Evolutionary conservation across 2,797 vertebrate species (phyloP).

Genomic region (Numenius phaeopus): DNA sequence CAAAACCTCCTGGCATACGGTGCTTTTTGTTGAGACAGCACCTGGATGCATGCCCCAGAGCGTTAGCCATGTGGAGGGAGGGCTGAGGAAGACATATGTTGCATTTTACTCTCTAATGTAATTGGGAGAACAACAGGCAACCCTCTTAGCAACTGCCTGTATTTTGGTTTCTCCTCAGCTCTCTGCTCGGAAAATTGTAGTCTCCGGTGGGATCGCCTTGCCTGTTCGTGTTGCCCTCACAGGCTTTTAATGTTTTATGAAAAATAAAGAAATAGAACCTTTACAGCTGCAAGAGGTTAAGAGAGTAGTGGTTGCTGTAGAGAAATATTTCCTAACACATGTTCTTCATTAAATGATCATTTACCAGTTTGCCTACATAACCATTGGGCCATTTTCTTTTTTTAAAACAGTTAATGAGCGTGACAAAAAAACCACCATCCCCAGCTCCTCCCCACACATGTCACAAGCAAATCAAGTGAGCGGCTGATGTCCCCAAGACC

Average conservation of each 20-base stretch:
- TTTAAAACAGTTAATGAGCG: not conserved
- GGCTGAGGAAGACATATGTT: conserved; percentile 49
- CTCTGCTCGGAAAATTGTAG: conserved; percentile 27
- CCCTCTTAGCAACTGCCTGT: conserved; percentile 29
- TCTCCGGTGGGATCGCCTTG: conserved; percentile 30
- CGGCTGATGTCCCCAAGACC: not conserved
- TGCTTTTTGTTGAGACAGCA: conserved; percentile 60
- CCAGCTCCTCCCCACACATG: not conserved
- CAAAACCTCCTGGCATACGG: conserved; percentile 53
- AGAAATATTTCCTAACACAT: conserved; percentile 52
- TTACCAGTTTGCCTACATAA: conserved; percentile 58
- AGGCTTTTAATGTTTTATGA: conserved; percentile 35
- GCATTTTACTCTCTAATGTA: conserved; percentile 57
- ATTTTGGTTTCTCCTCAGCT: conserved; percentile 34
- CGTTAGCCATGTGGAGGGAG: conserved; percentile 27
- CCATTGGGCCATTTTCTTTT: conserved; percentile 12
- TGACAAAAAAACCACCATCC: not conserved
- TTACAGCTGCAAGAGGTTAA: conserved; percentile 61
- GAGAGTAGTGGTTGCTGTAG: conserved; percentile 25
- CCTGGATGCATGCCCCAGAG: conserved; percentile 59
- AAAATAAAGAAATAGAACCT: conserved; percentile 38
- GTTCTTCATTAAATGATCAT: conserved; percentile 52
- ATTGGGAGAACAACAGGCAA: conserved; percentile 56
- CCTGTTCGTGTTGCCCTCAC: not conserved
- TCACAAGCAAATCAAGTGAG: not conserved